Percentiles rank a stretch among this genome's conserved stretches.
Conservation (phyloP, 2,113 vertebrate species). For the Myodes glareolus region DNA sequence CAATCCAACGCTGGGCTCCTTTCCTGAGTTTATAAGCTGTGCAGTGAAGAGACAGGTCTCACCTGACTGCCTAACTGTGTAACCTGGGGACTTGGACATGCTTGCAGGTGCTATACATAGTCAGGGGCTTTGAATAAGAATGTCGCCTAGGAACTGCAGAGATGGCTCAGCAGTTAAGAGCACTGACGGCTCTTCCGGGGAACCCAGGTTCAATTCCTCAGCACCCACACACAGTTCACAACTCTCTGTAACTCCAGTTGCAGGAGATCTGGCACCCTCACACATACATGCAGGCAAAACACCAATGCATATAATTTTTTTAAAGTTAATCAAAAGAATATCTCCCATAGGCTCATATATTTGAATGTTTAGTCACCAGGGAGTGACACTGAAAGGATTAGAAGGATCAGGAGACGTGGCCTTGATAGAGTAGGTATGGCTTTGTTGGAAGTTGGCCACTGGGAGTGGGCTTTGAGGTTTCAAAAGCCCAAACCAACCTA, state of each 20-base stretch:
- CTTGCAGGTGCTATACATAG: not conserved
- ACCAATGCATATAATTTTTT: too few species aligned
- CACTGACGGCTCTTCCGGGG: too few species aligned
- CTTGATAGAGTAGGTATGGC: not conserved
- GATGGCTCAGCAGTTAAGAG: too few species aligned
- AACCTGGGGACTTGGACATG: not conserved
- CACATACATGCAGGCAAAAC: too few species aligned
- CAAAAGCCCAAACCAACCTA: not conserved
- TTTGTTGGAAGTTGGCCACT: not conserved
- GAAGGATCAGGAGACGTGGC: not conserved
- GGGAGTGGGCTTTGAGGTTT: not conserved
- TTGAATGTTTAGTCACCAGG: not conserved
- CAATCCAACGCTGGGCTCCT: constrained; percentile 80
- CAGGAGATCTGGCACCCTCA: too few species aligned
- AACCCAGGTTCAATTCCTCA: too few species aligned
- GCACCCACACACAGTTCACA: too few species aligned
- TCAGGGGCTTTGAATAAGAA: not conserved
- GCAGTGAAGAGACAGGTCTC: not conserved
- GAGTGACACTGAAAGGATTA: not conserved
- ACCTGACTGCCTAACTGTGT: not conserved
- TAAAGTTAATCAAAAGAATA: not conserved
- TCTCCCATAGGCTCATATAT: not conserved
- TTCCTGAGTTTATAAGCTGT: constrained; percentile 71
- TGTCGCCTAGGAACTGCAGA: too few species aligned
- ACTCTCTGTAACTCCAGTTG: too few species aligned